A percentile compares a stretch with the other conserved stretches of the same genome.
Conservation (phyloP, 1,140 invertebrate species). For the Drosophila orosa region DNA sequence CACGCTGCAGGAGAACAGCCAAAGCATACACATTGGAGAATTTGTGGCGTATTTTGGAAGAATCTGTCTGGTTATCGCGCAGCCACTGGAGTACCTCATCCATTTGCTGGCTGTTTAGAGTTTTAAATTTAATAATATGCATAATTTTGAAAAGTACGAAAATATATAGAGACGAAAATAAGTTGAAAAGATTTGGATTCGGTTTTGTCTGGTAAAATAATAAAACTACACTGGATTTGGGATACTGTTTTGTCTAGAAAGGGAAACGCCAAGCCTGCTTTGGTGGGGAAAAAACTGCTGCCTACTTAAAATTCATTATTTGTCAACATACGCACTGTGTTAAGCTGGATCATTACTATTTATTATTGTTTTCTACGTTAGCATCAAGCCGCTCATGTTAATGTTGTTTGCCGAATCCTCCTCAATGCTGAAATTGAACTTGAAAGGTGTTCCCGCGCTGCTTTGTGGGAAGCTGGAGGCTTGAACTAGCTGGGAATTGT, state of each 20-base stretch:
- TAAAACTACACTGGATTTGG: too few relatives aligned
- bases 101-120: constrained; percentile 50
- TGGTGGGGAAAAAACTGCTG: too few relatives aligned
- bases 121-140: constrained; percentile 42
- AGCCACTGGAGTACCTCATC: constrained; percentile 85
- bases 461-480: constrained; percentile 47
- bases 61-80: constrained; percentile 87
- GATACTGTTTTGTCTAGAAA: too few relatives aligned
- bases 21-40: constrained; percentile 88
- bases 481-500: constrained; percentile 1
- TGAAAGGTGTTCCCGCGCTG: constrained; percentile 84
- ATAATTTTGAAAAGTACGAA: constrained; percentile 16
- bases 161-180: too few relatives aligned
- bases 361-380: constrained; percentile 25
- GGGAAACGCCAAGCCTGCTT: neutral
- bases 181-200: neutral
- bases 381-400: constrained; percentile 48
- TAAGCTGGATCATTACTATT: neutral
- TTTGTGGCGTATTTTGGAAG: constrained; percentile 49
- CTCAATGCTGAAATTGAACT: constrained; percentile 85
- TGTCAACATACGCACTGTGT: neutral
- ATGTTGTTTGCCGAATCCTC: constrained; percentile 58
- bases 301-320: too few relatives aligned
- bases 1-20: constrained; percentile 89
- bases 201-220: neutral